Base-by-base conservation (phyloP, 2,888 invertebrate species). In the Macrophya alboannulata region DNA sequence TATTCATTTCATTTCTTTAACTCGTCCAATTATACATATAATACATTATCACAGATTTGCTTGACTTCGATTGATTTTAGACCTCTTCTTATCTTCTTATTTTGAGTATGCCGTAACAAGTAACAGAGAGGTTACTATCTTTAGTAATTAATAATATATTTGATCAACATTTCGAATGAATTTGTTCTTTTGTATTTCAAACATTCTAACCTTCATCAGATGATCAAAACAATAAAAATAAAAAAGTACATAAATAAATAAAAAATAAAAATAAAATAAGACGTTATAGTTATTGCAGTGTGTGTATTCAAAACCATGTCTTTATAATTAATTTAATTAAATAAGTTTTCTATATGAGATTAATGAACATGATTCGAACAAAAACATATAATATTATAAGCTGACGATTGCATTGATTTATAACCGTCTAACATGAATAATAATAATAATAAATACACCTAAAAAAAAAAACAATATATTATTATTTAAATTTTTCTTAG, bases 341-440 rank as follows among this genome's bases (percentile, higher is more conserved):
- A 76, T 71, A 71, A 48, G 48, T 48, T 74, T 74, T 74, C 43
- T 45, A 74, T 76, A 76, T 48, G 17, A 40, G 40, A 71, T 40
- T 71, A 71, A 71, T 71, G 25, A 48, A 48, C 48, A 71, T 21
- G 10, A 59, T n/a, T 37, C 40, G 59, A 79, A 79, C 40, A 55
- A 51, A 40, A 59, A 51, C 37, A 59, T 25, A 21, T 79, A 79
- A 79, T n/a, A 40, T 37, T 48, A 76, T 48, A 25, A 15, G 48
- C 76, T 76, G 48, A 76, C 76, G 76, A 76, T 76, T 76, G 76
- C 76, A 48, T 76, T 48, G 48, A 76, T 76, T 25, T 48, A 48
- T 76, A 76, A 48, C 25, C n/a, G 12, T 48, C n/a, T 76, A 71
- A 71, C 40, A 71, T 40, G n/a, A 71, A 71, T 71, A 71, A 71